Evolutionary conservation across 2,113 vertebrate genomes (phyloP).

Genomic region (Lampris incognitus): DNA sequence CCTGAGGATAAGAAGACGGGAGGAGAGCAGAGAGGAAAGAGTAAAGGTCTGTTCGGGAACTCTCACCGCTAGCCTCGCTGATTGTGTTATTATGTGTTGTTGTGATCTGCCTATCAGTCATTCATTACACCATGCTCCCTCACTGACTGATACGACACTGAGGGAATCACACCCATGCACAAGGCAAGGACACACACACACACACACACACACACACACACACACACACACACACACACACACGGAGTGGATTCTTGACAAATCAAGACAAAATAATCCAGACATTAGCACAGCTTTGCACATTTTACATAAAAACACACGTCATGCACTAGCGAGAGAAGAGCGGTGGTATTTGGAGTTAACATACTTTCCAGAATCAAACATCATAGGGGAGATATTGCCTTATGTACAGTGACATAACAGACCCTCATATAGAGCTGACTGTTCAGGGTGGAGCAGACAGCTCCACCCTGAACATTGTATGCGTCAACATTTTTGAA

Average conservation of each 20-base stretch:
- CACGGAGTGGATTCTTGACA: background rate
- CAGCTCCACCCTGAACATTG: no score
- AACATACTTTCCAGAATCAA: slow-evolving; percentile 21
- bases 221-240: slow-evolving; percentile 1
- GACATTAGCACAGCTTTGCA: background rate
- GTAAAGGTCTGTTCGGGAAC: background rate
- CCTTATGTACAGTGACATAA: background rate
- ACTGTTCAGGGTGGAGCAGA: slow-evolving; percentile 36
- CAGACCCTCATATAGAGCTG: slow-evolving; percentile 33
- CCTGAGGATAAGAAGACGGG: slow-evolving; percentile 60
- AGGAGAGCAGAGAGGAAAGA: background rate
- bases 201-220: background rate
- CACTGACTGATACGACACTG: no score
- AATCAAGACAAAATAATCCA: background rate
- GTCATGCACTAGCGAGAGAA: background rate
- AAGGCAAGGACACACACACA: background rate
- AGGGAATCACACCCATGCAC: no score
- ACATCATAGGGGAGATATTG: background rate
- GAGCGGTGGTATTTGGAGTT: background rate
- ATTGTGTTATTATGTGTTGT: no score
- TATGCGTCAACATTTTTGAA: no score
- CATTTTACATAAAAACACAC: background rate
- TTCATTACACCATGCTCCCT: no score
- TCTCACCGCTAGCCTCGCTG: no score
- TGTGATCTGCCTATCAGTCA: no score